Conservation (phyloP, 2,888 invertebrate genomes). For the Ormia ochracea region DNA sequence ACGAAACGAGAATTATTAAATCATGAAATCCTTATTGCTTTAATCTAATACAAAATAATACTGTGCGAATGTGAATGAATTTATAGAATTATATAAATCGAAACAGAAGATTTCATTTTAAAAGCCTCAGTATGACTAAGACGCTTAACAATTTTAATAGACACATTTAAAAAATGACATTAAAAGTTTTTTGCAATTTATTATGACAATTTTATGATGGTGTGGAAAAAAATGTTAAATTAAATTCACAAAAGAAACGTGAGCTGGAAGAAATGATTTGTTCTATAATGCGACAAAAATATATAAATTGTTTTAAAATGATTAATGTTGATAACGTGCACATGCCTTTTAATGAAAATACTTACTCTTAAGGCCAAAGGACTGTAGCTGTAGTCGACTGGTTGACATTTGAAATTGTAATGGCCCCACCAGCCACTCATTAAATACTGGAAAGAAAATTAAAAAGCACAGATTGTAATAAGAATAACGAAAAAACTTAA, state of each 20-base stretch:
- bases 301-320: background rate
- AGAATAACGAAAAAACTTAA: too few relatives aligned
- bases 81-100: too few relatives aligned
- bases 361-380: conserved; percentile 84
- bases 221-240: background rate
- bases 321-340: background rate
- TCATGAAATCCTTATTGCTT: too few relatives aligned
- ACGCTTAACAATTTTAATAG: background rate
- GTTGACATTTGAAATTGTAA: conserved; percentile 90
- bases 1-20: too few relatives aligned
- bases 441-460: conserved; percentile 78
- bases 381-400: conserved; percentile 88
- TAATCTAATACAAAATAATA: too few relatives aligned
- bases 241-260: conserved; percentile 20
- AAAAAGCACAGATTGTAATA: background rate
- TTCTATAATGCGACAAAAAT: background rate
- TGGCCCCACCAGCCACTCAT: conserved; percentile 86
- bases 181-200: conserved; percentile 5
- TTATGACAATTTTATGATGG: background rate
- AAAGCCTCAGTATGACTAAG: background rate
- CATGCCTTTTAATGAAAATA: conserved; percentile 51
- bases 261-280: conserved; percentile 4
- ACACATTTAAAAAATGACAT: background rate
- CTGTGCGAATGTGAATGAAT: too few relatives aligned
- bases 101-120: too few relatives aligned